Conservation (phyloP, 1,140 invertebrate species). For the Conus ventricosus region DNA sequence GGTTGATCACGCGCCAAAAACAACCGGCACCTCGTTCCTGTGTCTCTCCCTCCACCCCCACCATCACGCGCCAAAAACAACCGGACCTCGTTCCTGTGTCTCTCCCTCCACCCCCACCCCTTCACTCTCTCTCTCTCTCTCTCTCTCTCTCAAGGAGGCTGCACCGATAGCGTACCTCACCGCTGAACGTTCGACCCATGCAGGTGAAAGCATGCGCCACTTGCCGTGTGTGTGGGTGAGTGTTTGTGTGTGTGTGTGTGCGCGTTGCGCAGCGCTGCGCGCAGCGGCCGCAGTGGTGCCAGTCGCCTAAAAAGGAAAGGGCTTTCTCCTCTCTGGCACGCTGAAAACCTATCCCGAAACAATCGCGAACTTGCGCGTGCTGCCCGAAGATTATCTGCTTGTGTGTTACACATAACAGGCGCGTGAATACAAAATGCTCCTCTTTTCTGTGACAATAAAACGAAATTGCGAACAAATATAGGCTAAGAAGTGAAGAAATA, state of each 20-base stretch:
- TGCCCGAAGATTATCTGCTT: background rate
- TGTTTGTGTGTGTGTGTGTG: conserved; percentile 10
- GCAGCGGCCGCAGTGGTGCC: too few relatives aligned
- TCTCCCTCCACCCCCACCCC: background rate
- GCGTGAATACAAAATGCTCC: background rate
- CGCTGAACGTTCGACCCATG: background rate
- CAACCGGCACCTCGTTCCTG: background rate
- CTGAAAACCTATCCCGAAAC: background rate
- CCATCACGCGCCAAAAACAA: background rate
- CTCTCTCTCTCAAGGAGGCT: too few relatives aligned
- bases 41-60: background rate
- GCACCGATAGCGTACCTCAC: too few relatives aligned
- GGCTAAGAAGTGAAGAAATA: too few relatives aligned
- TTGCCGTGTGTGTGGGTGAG: conserved; percentile 7
- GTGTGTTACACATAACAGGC: background rate
- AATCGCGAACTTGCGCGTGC: background rate
- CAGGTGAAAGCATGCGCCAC: background rate
- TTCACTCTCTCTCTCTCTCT: too few relatives aligned
- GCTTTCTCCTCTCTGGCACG: background rate
- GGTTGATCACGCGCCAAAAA: background rate
- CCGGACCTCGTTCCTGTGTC: background rate
- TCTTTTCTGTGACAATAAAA: too few relatives aligned
- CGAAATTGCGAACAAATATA: too few relatives aligned
- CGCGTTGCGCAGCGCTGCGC: too few relatives aligned
- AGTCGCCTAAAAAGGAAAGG: background rate